Percentiles rank a stretch among this genome's conserved stretches.
Evolutionary conservation across 2,888 invertebrate species (phyloP).

Genomic region (Drosophila colorata): DNA sequence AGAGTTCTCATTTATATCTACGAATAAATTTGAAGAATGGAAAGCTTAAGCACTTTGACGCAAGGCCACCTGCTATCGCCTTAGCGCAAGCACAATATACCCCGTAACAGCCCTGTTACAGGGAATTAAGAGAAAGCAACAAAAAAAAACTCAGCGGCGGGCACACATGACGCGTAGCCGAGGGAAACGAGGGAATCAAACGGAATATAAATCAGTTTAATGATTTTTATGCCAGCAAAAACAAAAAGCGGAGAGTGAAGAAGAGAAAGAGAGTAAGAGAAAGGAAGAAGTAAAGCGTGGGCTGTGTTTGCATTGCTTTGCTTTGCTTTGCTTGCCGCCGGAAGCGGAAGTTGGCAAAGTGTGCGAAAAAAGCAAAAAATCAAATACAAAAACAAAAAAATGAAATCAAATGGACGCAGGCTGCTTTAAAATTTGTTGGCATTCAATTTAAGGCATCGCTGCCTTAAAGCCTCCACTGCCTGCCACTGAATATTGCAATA

Average conservation of each 20-base stretch:
- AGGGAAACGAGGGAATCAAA: slow-evolving; percentile 66
- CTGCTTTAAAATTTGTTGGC: slow-evolving; percentile 49
- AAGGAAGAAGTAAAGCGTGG: slow-evolving; percentile 37
- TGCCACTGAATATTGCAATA: slow-evolving; percentile 30
- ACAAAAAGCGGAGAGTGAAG: slow-evolving; percentile 44
- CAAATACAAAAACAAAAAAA: background rate
- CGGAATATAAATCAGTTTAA: slow-evolving; percentile 82
- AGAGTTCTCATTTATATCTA: too few relatives aligned
- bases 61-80: too few relatives aligned
- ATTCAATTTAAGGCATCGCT: slow-evolving; percentile 19
- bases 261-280: background rate
- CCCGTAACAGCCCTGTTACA: background rate
- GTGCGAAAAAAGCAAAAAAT: slow-evolving; percentile 50
- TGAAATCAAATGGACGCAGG: slow-evolving; percentile 34
- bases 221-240: slow-evolving; percentile 73
- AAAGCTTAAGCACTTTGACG: too few relatives aligned
- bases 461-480: slow-evolving; percentile 9
- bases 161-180: slow-evolving; percentile 49
- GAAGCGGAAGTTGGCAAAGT: slow-evolving; percentile 70
- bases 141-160: slow-evolving; percentile 24
- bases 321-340: slow-evolving; percentile 62
- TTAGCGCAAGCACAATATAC: background rate
- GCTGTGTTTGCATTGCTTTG: slow-evolving; percentile 63
- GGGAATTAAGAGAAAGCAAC: slow-evolving; percentile 22
- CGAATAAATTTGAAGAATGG: too few relatives aligned